A percentile compares a stretch with the other conserved stretches of the same genome.
Conservation (phyloP, 2,888 invertebrate genomes). For the Seladonia tumulorum region DNA sequence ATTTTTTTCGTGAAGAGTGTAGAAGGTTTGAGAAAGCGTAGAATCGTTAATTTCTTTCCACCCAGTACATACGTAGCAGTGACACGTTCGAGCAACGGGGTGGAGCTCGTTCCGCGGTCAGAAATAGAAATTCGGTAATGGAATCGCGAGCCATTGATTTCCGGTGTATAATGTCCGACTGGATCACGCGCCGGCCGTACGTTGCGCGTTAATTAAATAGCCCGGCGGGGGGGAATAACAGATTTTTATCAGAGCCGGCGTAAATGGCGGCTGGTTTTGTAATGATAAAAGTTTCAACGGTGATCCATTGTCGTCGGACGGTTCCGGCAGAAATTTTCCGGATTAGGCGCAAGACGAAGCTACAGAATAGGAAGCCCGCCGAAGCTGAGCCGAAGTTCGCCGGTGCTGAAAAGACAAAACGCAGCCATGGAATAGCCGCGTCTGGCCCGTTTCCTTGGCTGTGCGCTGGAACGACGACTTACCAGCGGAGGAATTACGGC, state of each 20-base stretch:
- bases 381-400: slow-evolving; percentile 35
- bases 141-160: slow-evolving; percentile 63
- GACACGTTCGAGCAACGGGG: neutral
- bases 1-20: neutral
- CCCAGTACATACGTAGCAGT: neutral
- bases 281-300: slow-evolving; percentile 28
- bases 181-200: slow-evolving; percentile 34
- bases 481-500: slow-evolving; percentile 43
- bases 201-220: neutral
- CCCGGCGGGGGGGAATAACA: neutral
- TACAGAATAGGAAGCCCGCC: slow-evolving; percentile 51
- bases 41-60: neutral
- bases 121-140: slow-evolving; percentile 47
- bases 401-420: slow-evolving; percentile 49
- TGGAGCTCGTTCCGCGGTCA: neutral
- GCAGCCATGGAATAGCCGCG: slow-evolving; percentile 42
- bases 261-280: neutral
- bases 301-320: slow-evolving; percentile 17
- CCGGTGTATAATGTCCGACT: slow-evolving; percentile 35
- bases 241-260: neutral
- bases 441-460: slow-evolving; percentile 33
- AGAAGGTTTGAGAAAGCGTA: neutral
- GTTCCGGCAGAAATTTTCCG: slow-evolving; percentile 33
- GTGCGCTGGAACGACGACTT: slow-evolving; percentile 34
- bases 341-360: slow-evolving; percentile 46